phyloP scores from a whole-genome alignment of 2,888 invertebrate species.

The Drosophila siamana region DNA sequence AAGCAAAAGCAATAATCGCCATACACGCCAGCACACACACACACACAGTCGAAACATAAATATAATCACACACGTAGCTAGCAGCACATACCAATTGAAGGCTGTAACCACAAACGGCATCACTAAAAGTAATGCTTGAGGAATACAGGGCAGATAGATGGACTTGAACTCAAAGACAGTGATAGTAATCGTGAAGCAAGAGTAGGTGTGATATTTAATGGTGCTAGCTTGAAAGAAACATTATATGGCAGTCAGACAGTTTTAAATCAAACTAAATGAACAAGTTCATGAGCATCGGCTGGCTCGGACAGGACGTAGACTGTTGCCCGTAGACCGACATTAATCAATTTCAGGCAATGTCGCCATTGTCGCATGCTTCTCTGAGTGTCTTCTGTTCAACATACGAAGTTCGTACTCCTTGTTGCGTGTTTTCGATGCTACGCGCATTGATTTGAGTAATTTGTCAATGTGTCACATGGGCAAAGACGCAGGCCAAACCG shows the following conservation, averaged over 20 bases:
- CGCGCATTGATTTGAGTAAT: slow-evolving; percentile 53
- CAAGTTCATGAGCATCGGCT: slow-evolving; percentile 29
- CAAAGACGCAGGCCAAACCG: slow-evolving; percentile 8
- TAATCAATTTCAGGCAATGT: slow-evolving; percentile 66
- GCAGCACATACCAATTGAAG: neutral
- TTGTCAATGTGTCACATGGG: slow-evolving; percentile 69
- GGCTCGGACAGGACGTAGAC: slow-evolving; percentile 47
- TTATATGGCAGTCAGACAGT: neutral
- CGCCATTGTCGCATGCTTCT: neutral
- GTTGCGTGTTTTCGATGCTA: slow-evolving; percentile 12
- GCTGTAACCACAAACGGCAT: slow-evolving; percentile 10
- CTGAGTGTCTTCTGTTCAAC: neutral
- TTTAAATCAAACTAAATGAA: slow-evolving; percentile 47
- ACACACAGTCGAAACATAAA: slow-evolving; percentile 27
- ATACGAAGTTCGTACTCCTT: neutral
- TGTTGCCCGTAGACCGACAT: slow-evolving; percentile 42
- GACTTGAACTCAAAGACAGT: slow-evolving; percentile 21
- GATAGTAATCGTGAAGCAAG: neutral
- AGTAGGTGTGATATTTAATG: neutral
- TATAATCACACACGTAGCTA: slow-evolving; percentile 41
- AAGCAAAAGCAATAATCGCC: slow-evolving; percentile 58
- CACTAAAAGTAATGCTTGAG: slow-evolving; percentile 12
- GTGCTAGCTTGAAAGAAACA: neutral
- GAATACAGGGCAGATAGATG: slow-evolving; percentile 11
- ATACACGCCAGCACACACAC: neutral